phyloP scores from a whole-genome alignment of 2,113 vertebrate species.

The Hemicordylus capensis region DNA sequence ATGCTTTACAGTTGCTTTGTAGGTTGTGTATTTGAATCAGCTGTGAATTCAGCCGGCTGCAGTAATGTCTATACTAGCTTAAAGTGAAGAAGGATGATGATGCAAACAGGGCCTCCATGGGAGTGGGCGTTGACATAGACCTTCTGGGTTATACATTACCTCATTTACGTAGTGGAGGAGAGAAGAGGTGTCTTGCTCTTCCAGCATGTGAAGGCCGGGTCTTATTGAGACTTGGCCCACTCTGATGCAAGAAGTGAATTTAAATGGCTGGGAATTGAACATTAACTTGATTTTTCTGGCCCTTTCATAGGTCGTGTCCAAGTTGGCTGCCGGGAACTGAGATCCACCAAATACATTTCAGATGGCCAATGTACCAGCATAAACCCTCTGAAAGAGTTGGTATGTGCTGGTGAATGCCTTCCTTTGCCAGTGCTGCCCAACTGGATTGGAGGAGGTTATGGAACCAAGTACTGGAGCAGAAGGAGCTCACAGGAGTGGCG shows the following conservation, averaged over 20 bases:
- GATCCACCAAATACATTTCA: slow-evolving; percentile 95
- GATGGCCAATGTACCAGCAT: slow-evolving; percentile 95
- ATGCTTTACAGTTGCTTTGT: background rate
- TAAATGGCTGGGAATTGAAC: slow-evolving; percentile 12
- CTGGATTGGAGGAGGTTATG: slow-evolving; percentile 89
- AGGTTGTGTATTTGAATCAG: background rate
- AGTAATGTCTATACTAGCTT: background rate
- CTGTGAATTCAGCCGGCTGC: no score
- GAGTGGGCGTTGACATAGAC: background rate
- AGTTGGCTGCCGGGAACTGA: slow-evolving; percentile 90
- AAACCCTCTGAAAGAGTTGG: slow-evolving; percentile 92
- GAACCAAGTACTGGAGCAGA: slow-evolving; percentile 89
- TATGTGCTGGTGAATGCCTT: slow-evolving; percentile 94
- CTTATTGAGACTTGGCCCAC: slow-evolving; percentile 33
- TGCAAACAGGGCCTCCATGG: background rate
- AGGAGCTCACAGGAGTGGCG: slow-evolving; percentile 90
- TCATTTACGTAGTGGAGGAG: background rate
- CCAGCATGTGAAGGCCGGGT: background rate
- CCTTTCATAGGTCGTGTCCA: slow-evolving; percentile 81
- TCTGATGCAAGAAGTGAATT: slow-evolving; percentile 28
- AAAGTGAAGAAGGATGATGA: background rate
- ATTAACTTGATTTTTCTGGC: slow-evolving; percentile 33
- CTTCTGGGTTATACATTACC: background rate
- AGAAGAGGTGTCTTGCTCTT: no score
- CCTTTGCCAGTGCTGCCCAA: slow-evolving; percentile 91